A percentile compares a stretch with the other conserved stretches of the same genome.
phyloP scores from a whole-genome alignment of 1,140 invertebrate genomes.

The Condylostylus longicornis region DNA sequence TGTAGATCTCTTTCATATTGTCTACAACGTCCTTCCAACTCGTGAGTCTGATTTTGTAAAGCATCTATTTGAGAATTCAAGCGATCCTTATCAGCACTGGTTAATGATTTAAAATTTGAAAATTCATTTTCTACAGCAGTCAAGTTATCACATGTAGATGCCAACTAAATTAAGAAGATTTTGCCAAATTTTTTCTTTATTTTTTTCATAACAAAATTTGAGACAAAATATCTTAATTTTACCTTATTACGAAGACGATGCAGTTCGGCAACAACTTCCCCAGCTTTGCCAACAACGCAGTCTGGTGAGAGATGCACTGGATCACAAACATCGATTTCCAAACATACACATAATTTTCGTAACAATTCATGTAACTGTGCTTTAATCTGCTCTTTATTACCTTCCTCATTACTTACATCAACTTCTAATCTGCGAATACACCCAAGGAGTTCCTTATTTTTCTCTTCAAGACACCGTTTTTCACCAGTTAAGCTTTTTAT shows the following conservation, averaged over 20 bases:
- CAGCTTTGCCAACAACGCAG: constrained; percentile 49
- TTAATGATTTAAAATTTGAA: constrained; percentile 22
- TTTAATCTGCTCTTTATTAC: constrained; percentile 46
- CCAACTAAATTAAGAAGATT: constrained; percentile 1
- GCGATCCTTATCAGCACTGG: constrained; percentile 28
- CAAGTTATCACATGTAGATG: constrained; percentile 26
- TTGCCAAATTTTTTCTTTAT: neutral
- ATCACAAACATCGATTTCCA: constrained; percentile 51
- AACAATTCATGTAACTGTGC: constrained; percentile 53
- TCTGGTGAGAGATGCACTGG: constrained; percentile 43
- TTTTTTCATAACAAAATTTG: too few relatives aligned
- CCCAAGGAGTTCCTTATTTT: constrained; percentile 55
- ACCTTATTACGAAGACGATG: constrained; percentile 39
- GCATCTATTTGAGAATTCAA: constrained; percentile 23
- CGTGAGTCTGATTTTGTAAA: constrained; percentile 23
- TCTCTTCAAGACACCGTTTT: constrained; percentile 55
- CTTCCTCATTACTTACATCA: constrained; percentile 49
- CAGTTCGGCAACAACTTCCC: constrained; percentile 53
- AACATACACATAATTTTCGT: constrained; percentile 44
- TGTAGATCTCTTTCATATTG: constrained; percentile 29
- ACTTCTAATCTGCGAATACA: constrained; percentile 54
- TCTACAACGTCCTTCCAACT: constrained; percentile 24
- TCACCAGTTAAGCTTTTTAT: constrained; percentile 58
- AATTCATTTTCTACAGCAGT: constrained; percentile 27
- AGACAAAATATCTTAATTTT: constrained; percentile 9